phyloP scores from a whole-genome alignment of 2,113 vertebrate species.

The Oophaga pumilio region DNA sequence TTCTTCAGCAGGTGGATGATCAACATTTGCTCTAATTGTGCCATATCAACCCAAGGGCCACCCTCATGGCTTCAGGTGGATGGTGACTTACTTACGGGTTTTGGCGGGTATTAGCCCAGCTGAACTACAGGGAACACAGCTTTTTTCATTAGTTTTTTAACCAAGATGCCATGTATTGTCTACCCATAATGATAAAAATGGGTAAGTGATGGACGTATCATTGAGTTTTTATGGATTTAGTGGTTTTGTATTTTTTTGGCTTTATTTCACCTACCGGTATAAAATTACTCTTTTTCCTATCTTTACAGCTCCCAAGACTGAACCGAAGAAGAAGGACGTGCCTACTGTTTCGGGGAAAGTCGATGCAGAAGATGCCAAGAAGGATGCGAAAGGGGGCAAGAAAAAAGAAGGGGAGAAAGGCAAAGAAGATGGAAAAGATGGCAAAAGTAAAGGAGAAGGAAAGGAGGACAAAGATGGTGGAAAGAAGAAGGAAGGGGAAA shows the following conservation, averaged over 20 bases:
- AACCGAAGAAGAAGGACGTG: slow-evolving; percentile 62
- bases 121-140: no score
- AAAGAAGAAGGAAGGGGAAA: slow-evolving; percentile 1
- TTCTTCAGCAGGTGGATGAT: no score
- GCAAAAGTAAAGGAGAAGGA: neutral
- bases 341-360: slow-evolving; percentile 60
- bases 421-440: neutral
- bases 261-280: neutral
- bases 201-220: no score
- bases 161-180: neutral
- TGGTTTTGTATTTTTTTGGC: slow-evolving; percentile 5
- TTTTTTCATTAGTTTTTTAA: no score
- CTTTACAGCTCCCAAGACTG: slow-evolving; percentile 19
- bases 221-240: neutral
- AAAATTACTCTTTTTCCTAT: neutral
- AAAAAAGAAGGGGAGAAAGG: slow-evolving; percentile 45
- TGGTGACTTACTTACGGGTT: no score
- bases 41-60: no score
- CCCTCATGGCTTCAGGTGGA: no score
- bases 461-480: neutral
- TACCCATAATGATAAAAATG: neutral
- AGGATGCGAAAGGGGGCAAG: slow-evolving; percentile 56
- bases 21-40: no score
- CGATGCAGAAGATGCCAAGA: slow-evolving; percentile 59
- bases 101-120: no score